These are phyloP conservation scores for Schrankia costaestrigalis DNA, from an alignment of 2,888 invertebrate species.

Conservation along the genomic window DNA sequence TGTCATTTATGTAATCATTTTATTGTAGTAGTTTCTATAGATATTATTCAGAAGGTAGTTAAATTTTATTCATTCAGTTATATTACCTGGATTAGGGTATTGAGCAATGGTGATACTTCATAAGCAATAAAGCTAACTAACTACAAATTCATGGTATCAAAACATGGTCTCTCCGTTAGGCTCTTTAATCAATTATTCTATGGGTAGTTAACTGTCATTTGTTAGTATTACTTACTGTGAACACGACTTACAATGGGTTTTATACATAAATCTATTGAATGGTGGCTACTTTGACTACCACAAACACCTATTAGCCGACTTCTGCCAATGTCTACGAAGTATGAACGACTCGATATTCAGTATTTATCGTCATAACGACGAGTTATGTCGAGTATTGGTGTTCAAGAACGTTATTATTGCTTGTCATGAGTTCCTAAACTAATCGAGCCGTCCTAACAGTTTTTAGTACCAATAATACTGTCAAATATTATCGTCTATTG, in stretches of 20 bases:
- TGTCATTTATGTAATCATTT: too few relatives aligned
- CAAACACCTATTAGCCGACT: conserved; percentile 41
- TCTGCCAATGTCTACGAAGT: conserved; percentile 45
- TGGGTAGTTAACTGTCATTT: conserved; percentile 35
- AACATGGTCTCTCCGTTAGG: not conserved
- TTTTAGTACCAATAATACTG: too few relatives aligned
- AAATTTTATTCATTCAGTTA: too few relatives aligned
- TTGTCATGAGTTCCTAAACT: conserved; percentile 16
- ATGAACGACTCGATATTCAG: conserved; percentile 49
- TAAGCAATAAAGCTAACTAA: not conserved
- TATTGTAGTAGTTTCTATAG: too few relatives aligned
- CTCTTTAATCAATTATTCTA: conserved; percentile 31
- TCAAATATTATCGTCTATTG: too few relatives aligned
- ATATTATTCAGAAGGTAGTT: too few relatives aligned
- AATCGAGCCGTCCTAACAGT: conserved; percentile 7
- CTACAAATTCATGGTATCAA: not conserved
- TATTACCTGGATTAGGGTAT: too few relatives aligned
- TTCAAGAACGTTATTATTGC: conserved; percentile 33
- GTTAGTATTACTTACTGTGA: conserved; percentile 38
- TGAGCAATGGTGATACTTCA: too few relatives aligned
- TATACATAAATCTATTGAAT: conserved; percentile 48
- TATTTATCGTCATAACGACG: conserved; percentile 54
- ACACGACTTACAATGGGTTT: conserved; percentile 32
- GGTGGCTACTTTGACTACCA: conserved; percentile 31
- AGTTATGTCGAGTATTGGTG: conserved; percentile 55